A percentile compares a stretch with the other conserved stretches of the same genome.
Conservation (phyloP, 2,888 invertebrate species). For the Hyppa rectilinea region DNA sequence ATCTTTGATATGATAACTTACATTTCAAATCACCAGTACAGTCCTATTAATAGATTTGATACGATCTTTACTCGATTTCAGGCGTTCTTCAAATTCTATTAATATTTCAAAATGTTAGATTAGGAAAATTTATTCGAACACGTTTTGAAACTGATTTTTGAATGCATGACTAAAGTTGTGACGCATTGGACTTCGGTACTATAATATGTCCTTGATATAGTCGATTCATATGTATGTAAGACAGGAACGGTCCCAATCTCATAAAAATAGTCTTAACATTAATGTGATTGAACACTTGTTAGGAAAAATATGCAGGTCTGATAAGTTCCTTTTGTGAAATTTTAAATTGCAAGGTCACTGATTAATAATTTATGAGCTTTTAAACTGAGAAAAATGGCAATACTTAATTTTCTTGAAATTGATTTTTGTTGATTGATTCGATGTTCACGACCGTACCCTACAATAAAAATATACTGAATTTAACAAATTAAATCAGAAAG, state of each 20-base stretch:
- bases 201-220: constrained; percentile 77
- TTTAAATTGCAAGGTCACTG: constrained; percentile 15
- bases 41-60: constrained; percentile 17
- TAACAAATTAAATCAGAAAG: neutral
- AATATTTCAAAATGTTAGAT: constrained; percentile 38
- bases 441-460: too few species aligned
- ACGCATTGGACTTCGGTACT: constrained; percentile 69
- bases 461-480: neutral
- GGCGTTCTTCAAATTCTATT: constrained; percentile 38
- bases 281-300: constrained; percentile 52
- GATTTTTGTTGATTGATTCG: too few species aligned
- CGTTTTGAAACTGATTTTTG: constrained; percentile 59
- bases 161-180: constrained; percentile 70
- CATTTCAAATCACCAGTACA: constrained; percentile 37
- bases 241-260: constrained; percentile 63
- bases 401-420: too few species aligned
- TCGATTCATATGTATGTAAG: constrained; percentile 79
- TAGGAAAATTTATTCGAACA: constrained; percentile 57
- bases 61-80: constrained; percentile 10
- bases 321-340: constrained; percentile 9
- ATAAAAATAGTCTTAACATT: constrained; percentile 53
- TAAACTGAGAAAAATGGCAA: neutral
- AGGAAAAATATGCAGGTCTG: constrained; percentile 26
- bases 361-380: neutral
- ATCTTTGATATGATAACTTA: constrained; percentile 26